A percentile compares a stretch with the other conserved stretches of the same genome.
Evolutionary conservation across 2,113 vertebrate genomes (phyloP).

Genomic region (Gallinago jamesoni): DNA sequence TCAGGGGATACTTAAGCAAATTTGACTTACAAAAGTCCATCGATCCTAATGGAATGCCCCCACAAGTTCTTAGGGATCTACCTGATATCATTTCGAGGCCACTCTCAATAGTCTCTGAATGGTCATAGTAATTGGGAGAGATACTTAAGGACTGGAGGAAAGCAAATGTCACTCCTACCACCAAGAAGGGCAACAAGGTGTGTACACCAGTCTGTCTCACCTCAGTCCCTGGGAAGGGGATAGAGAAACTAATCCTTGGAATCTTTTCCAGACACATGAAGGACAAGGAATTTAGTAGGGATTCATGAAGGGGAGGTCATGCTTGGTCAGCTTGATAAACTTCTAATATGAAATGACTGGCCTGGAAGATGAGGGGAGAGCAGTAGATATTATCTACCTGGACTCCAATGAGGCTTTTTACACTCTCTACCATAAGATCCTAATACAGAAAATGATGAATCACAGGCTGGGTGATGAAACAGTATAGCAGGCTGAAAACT

Average conservation of each 20-base stretch:
- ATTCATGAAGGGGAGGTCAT: background rate
- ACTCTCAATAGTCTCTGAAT: background rate
- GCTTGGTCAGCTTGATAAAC: background rate
- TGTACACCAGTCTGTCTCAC: background rate
- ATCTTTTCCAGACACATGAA: background rate
- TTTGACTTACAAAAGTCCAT: background rate
- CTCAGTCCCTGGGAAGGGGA: background rate
- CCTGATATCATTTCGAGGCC: rapidly evolving
- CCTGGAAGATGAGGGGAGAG: background rate
- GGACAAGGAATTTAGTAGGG: background rate
- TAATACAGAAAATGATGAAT: background rate
- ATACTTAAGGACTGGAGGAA: background rate
- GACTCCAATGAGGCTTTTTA: background rate
- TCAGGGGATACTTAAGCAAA: background rate
- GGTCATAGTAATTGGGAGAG: background rate
- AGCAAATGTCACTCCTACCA: background rate
- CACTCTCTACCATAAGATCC: background rate
- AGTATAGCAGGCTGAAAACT: background rate
- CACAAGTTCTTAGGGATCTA: background rate
- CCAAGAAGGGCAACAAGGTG: background rate
- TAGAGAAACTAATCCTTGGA: background rate
- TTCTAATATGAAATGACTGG: background rate
- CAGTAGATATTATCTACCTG: background rate
- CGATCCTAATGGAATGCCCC: background rate
- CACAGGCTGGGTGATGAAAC: background rate